Conservation (phyloP, 2,888 invertebrate genomes). For the Heliconius erato region DNA sequence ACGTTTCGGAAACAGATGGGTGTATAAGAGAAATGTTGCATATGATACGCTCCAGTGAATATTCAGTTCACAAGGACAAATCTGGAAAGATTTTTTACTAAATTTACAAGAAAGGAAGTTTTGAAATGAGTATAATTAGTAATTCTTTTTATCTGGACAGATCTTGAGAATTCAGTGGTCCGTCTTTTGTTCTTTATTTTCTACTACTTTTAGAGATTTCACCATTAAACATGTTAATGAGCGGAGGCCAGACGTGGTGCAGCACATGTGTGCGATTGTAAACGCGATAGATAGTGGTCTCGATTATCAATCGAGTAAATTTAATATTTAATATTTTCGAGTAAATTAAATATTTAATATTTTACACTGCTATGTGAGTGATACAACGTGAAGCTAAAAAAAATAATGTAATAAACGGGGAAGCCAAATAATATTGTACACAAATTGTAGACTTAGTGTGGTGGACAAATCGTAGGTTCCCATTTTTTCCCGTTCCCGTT, state of each 20-base stretch:
- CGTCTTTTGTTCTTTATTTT: neutral
- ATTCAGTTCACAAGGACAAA: constrained; percentile 2
- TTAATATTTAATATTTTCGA: no score
- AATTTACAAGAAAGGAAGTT: neutral
- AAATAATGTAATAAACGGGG: neutral
- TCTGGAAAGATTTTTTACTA: constrained; percentile 5
- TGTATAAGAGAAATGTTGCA: neutral
- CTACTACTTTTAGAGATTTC: neutral
- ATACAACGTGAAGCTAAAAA: neutral
- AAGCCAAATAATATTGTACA: no score
- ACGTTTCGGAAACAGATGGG: neutral
- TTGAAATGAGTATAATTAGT: constrained; percentile 2
- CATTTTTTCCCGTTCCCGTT: no score
- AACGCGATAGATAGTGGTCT: no score
- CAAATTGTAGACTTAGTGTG: no score
- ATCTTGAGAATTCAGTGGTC: neutral
- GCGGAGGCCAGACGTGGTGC: no score
- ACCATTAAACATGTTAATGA: no score
- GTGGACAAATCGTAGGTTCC: no score
- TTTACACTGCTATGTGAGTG: no score
- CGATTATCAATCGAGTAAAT: no score
- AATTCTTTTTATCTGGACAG: neutral
- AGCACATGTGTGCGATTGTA: no score
- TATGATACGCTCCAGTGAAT: neutral
- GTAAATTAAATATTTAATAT: no score